Percentiles rank a stretch among this genome's conserved stretches.
phyloP scores from a whole-genome alignment of 1,140 invertebrate species.

The Argopecten irradians region DNA sequence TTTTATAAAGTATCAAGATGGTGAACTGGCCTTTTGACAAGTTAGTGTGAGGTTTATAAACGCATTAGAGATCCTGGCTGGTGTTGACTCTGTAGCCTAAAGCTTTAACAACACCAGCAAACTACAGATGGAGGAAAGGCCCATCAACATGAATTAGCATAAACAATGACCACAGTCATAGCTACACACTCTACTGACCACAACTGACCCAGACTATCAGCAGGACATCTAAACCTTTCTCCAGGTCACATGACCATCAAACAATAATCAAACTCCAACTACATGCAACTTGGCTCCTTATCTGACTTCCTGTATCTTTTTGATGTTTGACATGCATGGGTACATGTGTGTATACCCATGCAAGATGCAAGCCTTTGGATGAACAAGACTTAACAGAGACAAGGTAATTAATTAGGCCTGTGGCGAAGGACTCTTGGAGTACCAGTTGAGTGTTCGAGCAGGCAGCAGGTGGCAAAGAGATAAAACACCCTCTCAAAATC shows the following conservation, averaged over 20 bases:
- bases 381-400: constrained; percentile 5
- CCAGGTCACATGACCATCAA: not conserved
- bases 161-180: not conserved
- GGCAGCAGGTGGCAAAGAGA: not conserved
- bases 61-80: not conserved
- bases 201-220: not conserved
- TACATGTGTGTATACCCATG: not conserved
- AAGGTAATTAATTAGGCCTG: constrained; percentile 9
- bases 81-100: not conserved
- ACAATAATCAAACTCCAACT: not conserved
- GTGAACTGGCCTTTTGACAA: not conserved
- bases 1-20: not conserved
- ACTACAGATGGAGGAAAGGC: not conserved
- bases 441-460: not conserved
- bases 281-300: constrained; percentile 5
- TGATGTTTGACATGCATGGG: not conserved
- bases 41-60: not conserved
- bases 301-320: not conserved
- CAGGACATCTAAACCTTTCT: not conserved
- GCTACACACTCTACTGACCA: not conserved
- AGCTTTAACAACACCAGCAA: no score
- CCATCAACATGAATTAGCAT: not conserved
- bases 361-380: not conserved
- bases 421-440: no score
- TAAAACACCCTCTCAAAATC: not conserved